Evolutionary conservation across 2,113 vertebrate species (phyloP), one percentile per base, ranked within the genome.

Genomic region (Myrmophylax atrothorax): DNA sequence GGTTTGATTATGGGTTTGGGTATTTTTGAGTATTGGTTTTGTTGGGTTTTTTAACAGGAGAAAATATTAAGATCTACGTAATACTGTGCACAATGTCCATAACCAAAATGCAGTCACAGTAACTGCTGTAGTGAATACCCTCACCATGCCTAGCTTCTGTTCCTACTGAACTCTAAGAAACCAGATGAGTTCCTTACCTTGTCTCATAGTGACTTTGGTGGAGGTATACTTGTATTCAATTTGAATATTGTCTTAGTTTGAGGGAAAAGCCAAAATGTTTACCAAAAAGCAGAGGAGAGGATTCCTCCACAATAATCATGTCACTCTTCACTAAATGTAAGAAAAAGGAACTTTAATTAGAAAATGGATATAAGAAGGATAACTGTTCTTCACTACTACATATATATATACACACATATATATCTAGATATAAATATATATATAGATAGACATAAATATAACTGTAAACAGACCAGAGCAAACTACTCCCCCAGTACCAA

Each of bases 151-250:
- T 37, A 42, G 3, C 7, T 76, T 78, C 42, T 68, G 7, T 19
- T 73, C 38, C 13, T 73, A 18, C 23, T 60, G 16, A 85, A 24
- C 10, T 25, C 23, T n/a, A 20, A 88, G 40, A 73, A 85, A 76
- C 2, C 8, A 77, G 60, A 25, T 3, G 15, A 12, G 15, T 17
- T 83, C 19, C 20, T 11, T 18, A 89, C 14, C 12, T 35, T 37
- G 18, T 50, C 26, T 63, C 42, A 53, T 1, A 0, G 0, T 73
- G 46, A 9, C 35, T 85, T 90, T 16, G 1, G 1, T 58, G 28
- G 15, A 67, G 11, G 4, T 42, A 7, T 23, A 42, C 1, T 5
- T 74, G 14, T 73, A 80, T 5, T 49, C 4, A 28, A 2, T 86
- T 66, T 70, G 18, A 74, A 19, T 23, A 52, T 42, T 42, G 40